Evolutionary conservation across 2,797 vertebrate genomes (phyloP), one percentile per base, ranked within the genome.

Genomic region (Rousettus madagascariensis): DNA sequence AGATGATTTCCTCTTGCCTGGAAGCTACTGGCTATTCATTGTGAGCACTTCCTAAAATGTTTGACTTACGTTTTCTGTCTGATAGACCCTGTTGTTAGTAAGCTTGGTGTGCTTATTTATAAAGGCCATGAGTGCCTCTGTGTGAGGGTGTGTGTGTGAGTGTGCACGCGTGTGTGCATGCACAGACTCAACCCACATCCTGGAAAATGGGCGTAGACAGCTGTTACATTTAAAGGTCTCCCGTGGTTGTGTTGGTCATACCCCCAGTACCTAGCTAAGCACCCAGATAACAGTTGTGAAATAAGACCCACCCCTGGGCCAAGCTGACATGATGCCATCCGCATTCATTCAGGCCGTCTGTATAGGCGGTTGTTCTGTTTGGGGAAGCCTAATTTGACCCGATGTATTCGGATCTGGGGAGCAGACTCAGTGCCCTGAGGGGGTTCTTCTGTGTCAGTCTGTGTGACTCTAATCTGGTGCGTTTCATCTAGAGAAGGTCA

Each of bases 301-400:
- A 0, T 1, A 38, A 79, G 51, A 77, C 26, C 4, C 8, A 3
- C 46, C 57, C 30, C 77, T n/a, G 19, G 51, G 26, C 19, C 3
- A 1, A 2, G 4, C 19, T 33, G 11, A 0, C 19, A 1, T 0
- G 15, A 15, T 16, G 7, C 20, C 66, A 5, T 22, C 57, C 17
- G 1, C 69, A 0, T 61, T 12, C 74, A 63, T 17, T 46, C 8
- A 0, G 30, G 66, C 66, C 55, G 33, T 74, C 63, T 63, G 9
- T 33, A 4, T 0, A 20, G 86, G 72, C n/a, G 1, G 5, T 53
- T 46, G 79, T 22, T 82, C 74, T 53, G 55, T 72, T 74, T 72
- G 46, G 4, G 75, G 86, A 66, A 61, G 51, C 63, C 49, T 26
- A 0, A 6, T 75, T 30, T 74, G 79, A 59, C 57, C 75, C 9